Conservation (phyloP, 1,140 invertebrate genomes). For the Leptinotarsa defecta region DNA sequence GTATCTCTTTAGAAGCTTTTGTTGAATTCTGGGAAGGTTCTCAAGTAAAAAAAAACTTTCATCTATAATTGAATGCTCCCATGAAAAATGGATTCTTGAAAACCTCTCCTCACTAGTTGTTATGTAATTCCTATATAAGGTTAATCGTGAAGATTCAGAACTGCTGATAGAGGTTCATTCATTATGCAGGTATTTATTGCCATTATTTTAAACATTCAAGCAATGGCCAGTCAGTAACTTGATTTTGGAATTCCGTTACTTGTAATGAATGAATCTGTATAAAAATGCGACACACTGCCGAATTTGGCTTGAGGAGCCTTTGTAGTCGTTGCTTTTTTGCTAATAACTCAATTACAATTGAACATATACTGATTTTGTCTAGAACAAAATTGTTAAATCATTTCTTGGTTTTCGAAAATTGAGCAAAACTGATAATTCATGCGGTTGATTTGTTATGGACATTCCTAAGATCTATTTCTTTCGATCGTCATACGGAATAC, state of each 20-base stretch:
- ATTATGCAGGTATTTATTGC: neutral
- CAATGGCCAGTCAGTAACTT: neutral
- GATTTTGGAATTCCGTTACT: neutral
- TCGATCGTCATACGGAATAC: no score
- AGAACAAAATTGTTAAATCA: no score
- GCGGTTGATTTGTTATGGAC: no score
- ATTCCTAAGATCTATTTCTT: no score
- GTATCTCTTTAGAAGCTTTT: no score
- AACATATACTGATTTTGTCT: no score
- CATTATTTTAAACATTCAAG: neutral
- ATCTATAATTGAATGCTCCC: neutral
- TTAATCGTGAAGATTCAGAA: neutral
- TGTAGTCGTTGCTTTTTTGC: slow-evolving; percentile 28
- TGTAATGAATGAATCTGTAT: neutral
- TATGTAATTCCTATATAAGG: neutral
- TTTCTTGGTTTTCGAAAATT: no score
- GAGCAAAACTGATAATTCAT: no score
- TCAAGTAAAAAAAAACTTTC: neutral
- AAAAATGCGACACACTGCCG: slow-evolving; percentile 35
- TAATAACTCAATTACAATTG: neutral
- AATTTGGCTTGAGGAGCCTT: slow-evolving; percentile 36
- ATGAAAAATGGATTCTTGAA: neutral
- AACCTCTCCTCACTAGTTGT: neutral
- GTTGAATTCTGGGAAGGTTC: no score
- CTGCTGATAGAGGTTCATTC: neutral